phyloP scores from a whole-genome alignment of 2,888 invertebrate genomes.

The Lapara coniferarum region DNA sequence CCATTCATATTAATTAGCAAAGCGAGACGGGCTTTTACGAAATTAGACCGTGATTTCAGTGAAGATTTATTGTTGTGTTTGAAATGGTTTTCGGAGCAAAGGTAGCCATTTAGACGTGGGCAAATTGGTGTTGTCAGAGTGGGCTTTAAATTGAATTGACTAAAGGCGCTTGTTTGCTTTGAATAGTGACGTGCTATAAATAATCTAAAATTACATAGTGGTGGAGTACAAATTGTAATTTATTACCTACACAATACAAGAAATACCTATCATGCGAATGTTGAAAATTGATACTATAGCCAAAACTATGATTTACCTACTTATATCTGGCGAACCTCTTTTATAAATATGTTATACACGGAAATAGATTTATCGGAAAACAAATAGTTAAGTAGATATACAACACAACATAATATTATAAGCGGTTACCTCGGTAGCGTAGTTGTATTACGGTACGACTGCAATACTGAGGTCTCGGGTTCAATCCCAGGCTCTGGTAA shows the following conservation, averaged over 20 bases:
- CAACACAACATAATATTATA: too few species aligned
- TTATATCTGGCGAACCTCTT: too few species aligned
- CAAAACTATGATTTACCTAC: too few species aligned
- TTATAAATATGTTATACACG: too few species aligned
- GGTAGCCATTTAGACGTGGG: slow-evolving; percentile 79
- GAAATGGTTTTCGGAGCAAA: slow-evolving; percentile 80
- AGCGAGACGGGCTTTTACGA: slow-evolving; percentile 84
- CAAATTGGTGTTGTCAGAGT: slow-evolving; percentile 78
- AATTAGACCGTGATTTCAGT: slow-evolving; percentile 83
- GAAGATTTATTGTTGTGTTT: slow-evolving; percentile 83
- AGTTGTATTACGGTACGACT: too few species aligned
- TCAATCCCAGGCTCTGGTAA: too few species aligned
- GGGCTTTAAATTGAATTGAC: slow-evolving; percentile 79
- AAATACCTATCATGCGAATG: slow-evolving; percentile 31
- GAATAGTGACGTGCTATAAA: slow-evolving; percentile 53
- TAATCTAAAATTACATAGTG: slow-evolving; percentile 45
- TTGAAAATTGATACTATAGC: too few species aligned
- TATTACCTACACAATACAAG: slow-evolving; percentile 53
- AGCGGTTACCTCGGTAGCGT: too few species aligned
- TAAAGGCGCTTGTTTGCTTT: slow-evolving; percentile 68
- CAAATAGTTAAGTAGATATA: too few species aligned
- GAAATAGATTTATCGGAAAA: too few species aligned
- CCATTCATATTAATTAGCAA: slow-evolving; percentile 84
- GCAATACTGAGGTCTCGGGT: too few species aligned
- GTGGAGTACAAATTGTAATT: slow-evolving; percentile 42